phyloP scores from a whole-genome alignment of 2,888 invertebrate species.

The Idaea dimidiata region DNA sequence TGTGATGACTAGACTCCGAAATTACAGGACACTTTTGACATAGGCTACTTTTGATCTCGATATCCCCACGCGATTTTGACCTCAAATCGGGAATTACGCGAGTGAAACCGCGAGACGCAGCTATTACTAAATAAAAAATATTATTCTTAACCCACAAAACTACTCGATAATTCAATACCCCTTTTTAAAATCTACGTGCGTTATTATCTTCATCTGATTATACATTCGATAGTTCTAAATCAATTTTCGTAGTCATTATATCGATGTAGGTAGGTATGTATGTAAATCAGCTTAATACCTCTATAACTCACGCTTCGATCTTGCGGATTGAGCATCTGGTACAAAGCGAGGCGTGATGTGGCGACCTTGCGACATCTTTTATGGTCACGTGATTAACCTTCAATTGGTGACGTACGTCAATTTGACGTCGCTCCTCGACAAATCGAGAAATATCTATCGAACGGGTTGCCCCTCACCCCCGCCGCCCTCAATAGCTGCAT shows the following conservation, averaged over 20 bases:
- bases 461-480: too few species aligned
- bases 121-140: not conserved
- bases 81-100: too few species aligned
- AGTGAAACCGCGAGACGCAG: too few species aligned
- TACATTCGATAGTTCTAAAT: not conserved
- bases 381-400: conserved; percentile 3
- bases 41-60: too few species aligned
- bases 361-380: conserved; percentile 20
- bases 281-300: not conserved
- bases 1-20: too few species aligned
- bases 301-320: conserved; percentile 6
- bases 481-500: too few species aligned
- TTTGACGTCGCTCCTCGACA: too few species aligned
- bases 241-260: not conserved
- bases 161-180: not conserved
- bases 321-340: not conserved
- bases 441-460: too few species aligned
- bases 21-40: too few species aligned
- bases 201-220: not conserved
- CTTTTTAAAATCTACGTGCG: conserved; percentile 5
- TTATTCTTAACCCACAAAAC: not conserved
- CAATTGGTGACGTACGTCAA: too few species aligned
- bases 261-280: not conserved
- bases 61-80: too few species aligned
- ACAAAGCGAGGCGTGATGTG: conserved; percentile 11